Evolutionary conservation across 2,888 invertebrate species (phyloP).

Genomic region (Tuta absoluta): DNA sequence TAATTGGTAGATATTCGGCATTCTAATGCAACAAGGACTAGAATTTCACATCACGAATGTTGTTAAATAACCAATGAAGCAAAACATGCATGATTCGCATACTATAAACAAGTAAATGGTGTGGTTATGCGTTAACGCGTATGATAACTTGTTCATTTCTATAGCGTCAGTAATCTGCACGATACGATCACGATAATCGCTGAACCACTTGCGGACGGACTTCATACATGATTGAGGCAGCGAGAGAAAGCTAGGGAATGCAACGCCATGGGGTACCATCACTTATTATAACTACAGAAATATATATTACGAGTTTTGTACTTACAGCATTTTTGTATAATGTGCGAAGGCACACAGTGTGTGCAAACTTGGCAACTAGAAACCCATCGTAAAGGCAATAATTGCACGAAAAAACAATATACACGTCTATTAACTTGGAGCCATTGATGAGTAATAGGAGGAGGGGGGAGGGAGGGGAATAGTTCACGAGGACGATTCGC

Average conservation of each 20-base stretch:
- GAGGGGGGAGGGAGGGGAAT: conserved; percentile 26
- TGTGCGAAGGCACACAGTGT: conserved; percentile 86
- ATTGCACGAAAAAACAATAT: conserved; percentile 74
- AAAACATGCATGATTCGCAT: background rate
- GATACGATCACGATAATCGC: too few species aligned
- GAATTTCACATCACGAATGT: background rate
- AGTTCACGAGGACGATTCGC: background rate
- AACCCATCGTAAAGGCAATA: conserved; percentile 86
- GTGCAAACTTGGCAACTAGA: conserved; percentile 86
- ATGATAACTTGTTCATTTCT: background rate
- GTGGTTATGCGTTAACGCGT: background rate
- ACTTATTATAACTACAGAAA: background rate
- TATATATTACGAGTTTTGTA: conserved; percentile 47
- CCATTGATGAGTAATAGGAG: conserved; percentile 75
- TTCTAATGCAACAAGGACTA: background rate
- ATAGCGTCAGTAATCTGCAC: background rate
- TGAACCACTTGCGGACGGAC: background rate
- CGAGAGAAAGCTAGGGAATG: conserved; percentile 28
- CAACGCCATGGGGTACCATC: conserved; percentile 25
- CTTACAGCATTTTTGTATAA: conserved; percentile 85
- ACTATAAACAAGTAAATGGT: background rate
- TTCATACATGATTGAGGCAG: background rate
- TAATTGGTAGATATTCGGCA: background rate
- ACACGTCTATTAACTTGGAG: conserved; percentile 65
- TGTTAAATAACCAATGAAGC: background rate